These are phyloP conservation scores for Rhabdomys pumilio DNA, from an alignment of 2,797 vertebrate genomes.

Conservation along the genomic window DNA sequence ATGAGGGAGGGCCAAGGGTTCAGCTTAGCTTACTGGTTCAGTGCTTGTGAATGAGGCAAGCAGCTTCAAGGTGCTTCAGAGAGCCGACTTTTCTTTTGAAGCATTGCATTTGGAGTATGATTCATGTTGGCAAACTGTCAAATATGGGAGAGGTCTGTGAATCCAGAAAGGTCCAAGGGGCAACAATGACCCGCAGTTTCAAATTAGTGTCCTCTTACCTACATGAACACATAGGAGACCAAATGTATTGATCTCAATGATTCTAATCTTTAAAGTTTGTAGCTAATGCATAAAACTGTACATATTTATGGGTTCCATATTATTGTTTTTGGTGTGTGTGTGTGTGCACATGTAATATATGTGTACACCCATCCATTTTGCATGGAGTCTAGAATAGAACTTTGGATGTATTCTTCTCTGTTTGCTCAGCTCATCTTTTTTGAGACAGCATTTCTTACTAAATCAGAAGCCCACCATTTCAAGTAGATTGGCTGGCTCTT, in stretches of 20 bases:
- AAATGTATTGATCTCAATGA: neutral
- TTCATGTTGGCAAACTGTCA: neutral
- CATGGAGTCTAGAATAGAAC: neutral
- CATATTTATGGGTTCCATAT: neutral
- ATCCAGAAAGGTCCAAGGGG: too few species aligned
- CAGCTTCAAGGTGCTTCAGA: neutral
- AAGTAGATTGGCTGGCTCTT: neutral
- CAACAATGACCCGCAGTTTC: neutral
- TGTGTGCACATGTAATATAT: neutral
- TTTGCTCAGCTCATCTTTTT: neutral
- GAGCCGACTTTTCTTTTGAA: neutral
- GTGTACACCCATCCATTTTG: neutral
- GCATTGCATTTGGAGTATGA: accelerated
- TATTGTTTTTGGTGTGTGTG: neutral
- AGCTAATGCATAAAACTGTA: neutral
- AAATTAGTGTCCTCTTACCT: neutral
- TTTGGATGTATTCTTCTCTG: neutral
- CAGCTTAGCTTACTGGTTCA: neutral
- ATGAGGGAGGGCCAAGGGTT: neutral
- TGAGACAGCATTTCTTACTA: neutral
- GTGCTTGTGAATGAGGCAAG: neutral
- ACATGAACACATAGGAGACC: neutral
- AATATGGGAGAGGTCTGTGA: neutral
- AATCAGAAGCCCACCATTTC: neutral
- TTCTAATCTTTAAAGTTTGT: neutral